phyloP scores from a whole-genome alignment of 1,140 invertebrate species.

The Solenopsis fugax region DNA sequence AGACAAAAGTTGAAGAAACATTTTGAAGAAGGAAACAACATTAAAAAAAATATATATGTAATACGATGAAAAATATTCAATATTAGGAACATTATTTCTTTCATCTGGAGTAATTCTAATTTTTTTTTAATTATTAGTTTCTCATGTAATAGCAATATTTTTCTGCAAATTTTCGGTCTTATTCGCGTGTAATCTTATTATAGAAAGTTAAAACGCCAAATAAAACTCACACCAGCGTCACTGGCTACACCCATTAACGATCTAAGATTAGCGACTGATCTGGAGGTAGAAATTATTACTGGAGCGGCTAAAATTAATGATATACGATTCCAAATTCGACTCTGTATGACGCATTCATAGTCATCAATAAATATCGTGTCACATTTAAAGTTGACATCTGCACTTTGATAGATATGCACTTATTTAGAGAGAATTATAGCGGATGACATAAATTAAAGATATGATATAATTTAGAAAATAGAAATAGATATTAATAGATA shows the following conservation, averaged over 20 bases:
- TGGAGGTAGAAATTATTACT: constrained; percentile 50
- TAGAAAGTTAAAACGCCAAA: constrained; percentile 21
- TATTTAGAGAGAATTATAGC: not conserved
- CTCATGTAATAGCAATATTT: not conserved
- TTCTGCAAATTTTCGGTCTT: not conserved
- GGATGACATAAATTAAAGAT: not conserved
- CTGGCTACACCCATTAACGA: constrained; percentile 34
- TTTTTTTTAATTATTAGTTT: not conserved
- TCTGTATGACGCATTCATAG: constrained; percentile 9
- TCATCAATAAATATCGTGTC: constrained; percentile 18
- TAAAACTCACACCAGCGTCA: constrained; percentile 29
- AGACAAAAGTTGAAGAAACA: not conserved
- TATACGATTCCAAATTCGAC: constrained; percentile 11
- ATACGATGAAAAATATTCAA: not conserved
- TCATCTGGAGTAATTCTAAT: not conserved
- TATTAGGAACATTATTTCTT: not conserved
- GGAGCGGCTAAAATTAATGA: constrained; percentile 47
- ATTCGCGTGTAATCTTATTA: not conserved
- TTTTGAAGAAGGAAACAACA: not conserved
- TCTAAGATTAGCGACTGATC: constrained; percentile 39
- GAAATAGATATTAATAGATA: constrained; percentile 1
- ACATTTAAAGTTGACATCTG: constrained; percentile 27
- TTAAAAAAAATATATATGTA: not conserved
- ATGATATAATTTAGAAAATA: not conserved
- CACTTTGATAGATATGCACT: not conserved